Evolutionary conservation across 2,888 invertebrate species (phyloP), one percentile per base, ranked within the genome.

Genomic region (Subacronicta megacephala): DNA sequence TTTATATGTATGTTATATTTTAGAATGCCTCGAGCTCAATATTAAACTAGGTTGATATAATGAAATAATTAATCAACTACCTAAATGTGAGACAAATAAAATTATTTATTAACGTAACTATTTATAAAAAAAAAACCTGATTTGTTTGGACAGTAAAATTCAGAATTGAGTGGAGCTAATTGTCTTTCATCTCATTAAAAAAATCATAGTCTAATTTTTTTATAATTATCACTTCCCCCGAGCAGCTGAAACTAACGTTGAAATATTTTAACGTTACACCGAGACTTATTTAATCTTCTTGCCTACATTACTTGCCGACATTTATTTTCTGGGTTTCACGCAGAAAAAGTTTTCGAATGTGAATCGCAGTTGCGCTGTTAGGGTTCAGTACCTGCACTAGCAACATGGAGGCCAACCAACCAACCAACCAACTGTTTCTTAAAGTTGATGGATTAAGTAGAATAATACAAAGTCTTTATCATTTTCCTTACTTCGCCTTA

Each of bases 281-380:
- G 40, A 52, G 61, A 65, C 67, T 77, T 76, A 76, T 74, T 63
- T 80, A 79, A 75, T 69, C 63, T 65, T 59, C 46, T 57, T 13
- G 37, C 50, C 62, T 64, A 64, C n/a, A n/a, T n/a, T n/a, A n/a
- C n/a, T n/a, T n/a, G n/a, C n/a, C n/a, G n/a, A n/a, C n/a, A n/a
- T n/a, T n/a, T n/a, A n/a, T n/a, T 70, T 61, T 61, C 42, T 49
- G 49, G 65, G 56, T 70, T 60, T 59, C 40, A 51, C 54, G 65
- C 65, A 57, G 42, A 61, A 61, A 51, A 29, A 41, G 31, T n/a
- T 31, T 12, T 3, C 12, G 1, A 1, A 29, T 3, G 2, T 4
- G 10, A 29, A 10, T 10, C 9, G 26, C 10, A 29, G 2, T 29
- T 3, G 12, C 29, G 29, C 29, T n/a, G 10, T 0, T 10, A 23